These are phyloP conservation scores for Copidosoma aretas DNA, from an alignment of 2,888 invertebrate genomes.

Conservation along the genomic window DNA sequence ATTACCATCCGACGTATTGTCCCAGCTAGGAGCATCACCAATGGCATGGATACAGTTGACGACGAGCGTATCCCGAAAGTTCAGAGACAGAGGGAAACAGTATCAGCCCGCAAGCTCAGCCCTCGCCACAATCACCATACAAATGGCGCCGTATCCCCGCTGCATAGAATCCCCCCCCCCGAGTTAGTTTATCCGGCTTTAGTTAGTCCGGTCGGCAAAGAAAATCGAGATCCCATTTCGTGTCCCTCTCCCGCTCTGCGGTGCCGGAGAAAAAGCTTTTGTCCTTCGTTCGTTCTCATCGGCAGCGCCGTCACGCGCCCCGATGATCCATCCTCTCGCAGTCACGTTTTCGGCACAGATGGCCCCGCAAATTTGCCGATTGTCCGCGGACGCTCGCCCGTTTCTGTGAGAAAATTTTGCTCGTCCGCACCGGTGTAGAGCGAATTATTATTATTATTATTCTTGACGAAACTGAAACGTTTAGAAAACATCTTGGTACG, in stretches of 20 bases:
- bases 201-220: neutral
- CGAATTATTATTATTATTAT: no score
- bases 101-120: no score
- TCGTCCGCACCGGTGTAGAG: no score
- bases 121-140: slow-evolving; percentile 26
- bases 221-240: slow-evolving; percentile 30
- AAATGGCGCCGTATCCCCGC: slow-evolving; percentile 31
- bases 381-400: slow-evolving; percentile 29
- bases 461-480: no score
- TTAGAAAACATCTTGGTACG: no score
- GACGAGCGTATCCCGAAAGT: no score
- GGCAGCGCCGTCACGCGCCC: slow-evolving; percentile 30
- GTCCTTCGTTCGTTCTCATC: slow-evolving; percentile 17
- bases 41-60: no score
- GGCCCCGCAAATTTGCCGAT: slow-evolving; percentile 37
- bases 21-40: no score
- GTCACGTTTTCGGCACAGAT: slow-evolving; percentile 18
- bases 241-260: neutral
- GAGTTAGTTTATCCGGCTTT: slow-evolving; percentile 24
- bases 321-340: neutral
- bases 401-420: neutral
- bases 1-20: no score
- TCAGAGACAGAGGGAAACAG: no score
- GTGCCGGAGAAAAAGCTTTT: no score
- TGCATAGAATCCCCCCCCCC: slow-evolving; percentile 6